Base-by-base conservation (phyloP, 37 sponge, comb jelly and placozoan species). In the Amphimedon queenslandica region DNA sequence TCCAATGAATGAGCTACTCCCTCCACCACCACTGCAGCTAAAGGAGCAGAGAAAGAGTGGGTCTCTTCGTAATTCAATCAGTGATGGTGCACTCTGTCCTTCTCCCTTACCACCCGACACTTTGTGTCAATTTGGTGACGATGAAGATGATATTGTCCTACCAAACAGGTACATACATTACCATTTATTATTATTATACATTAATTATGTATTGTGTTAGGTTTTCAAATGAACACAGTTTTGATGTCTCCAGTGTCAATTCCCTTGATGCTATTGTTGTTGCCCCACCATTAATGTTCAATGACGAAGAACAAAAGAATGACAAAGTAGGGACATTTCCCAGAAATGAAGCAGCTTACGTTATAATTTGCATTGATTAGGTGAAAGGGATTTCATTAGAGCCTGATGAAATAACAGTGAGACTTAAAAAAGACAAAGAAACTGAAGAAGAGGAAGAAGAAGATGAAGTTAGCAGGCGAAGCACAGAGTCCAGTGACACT, bases 401-500 rank as follows among this genome's bases (percentile, higher is more conserved):
- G n/a, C n/a, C n/a, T n/a, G n/a, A n/a, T n/a, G n/a, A n/a, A n/a
- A n/a, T n/a, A n/a, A n/a, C n/a, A n/a, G n/a, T n/a, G n/a, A n/a
- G n/a, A n/a, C n/a, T n/a, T n/a, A n/a, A n/a, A n/a, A n/a, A n/a
- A n/a, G n/a, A n/a, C n/a, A n/a, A n/a, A n/a, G n/a, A n/a, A n/a
- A n/a, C n/a, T n/a, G n/a, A n/a, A n/a, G n/a, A n/a, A n/a, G n/a
- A n/a, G n/a, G n/a, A n/a, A n/a, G n/a, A n/a, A n/a, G 53, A 37
- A 31, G 41, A n/a, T 8, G 23, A 8, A 66, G 38, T 5, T 10
- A 75, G 76, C 64, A 68, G 84, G 13, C 40, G 66, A 57, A 83
- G 84, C 67, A 77, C 77, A 2, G 84, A 83, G 73, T 83, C 84
- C 18, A 63, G 41, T 36, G 76, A 75, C 37, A 75, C 76, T 0